Evolutionary conservation across 2,797 vertebrate genomes (phyloP).

Genomic region (Sylvilagus floridanus): DNA sequence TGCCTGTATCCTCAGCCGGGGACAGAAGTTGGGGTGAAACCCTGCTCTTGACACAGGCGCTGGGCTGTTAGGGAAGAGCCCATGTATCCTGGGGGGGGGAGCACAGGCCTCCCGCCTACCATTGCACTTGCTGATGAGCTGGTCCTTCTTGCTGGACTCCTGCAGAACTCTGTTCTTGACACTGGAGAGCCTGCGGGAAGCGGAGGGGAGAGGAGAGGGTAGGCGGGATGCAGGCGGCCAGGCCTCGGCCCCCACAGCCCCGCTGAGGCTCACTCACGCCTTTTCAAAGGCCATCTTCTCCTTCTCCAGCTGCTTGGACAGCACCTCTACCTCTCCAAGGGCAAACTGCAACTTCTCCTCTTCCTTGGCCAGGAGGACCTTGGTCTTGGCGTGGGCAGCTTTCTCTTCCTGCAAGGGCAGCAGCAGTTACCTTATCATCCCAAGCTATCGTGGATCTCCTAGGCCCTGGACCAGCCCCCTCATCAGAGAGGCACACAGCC

Average conservation of each 20-base stretch:
- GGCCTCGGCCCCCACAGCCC: not conserved
- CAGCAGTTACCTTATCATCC: slow-evolving; percentile 26
- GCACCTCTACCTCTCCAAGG: slow-evolving; percentile 84
- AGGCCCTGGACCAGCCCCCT: not conserved
- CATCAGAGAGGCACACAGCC: not conserved
- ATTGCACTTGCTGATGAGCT: slow-evolving; percentile 85
- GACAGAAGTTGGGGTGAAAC: slow-evolving; percentile 77
- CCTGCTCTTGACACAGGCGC: slow-evolving; percentile 69
- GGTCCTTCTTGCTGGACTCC: slow-evolving; percentile 83
- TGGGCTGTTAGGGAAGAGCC: slow-evolving; percentile 68
- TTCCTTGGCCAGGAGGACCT: slow-evolving; percentile 82
- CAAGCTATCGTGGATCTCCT: not conserved
- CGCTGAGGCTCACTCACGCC: slow-evolving; percentile 78
- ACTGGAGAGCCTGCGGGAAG: slow-evolving; percentile 65
- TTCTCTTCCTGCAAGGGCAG: slow-evolving; percentile 83
- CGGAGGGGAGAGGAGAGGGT: not conserved
- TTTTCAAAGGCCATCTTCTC: slow-evolving; percentile 86
- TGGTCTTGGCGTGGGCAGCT: slow-evolving; percentile 84
- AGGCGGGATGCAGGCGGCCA: not conserved
- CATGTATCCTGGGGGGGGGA: slow-evolving; percentile 62
- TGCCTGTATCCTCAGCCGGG: slow-evolving; percentile 78
- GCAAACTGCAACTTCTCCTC: slow-evolving; percentile 86
- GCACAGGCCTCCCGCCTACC: slow-evolving; percentile 75
- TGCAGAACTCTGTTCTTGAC: slow-evolving; percentile 81
- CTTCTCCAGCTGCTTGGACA: slow-evolving; percentile 85